phyloP scores from a whole-genome alignment of 2,888 invertebrate species.

The Chelonus formosanus region DNA sequence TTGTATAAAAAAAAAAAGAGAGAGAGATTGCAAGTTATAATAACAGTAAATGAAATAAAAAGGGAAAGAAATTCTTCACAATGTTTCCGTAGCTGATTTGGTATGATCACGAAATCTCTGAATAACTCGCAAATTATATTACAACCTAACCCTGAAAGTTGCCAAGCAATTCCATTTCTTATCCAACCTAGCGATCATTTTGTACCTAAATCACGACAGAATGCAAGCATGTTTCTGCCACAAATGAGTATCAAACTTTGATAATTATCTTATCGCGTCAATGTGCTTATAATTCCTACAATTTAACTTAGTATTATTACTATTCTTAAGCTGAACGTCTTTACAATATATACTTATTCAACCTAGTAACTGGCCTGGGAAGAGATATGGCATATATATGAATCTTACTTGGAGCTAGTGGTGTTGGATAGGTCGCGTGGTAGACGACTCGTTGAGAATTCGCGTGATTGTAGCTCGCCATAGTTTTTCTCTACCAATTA shows the following conservation, averaged over 20 bases:
- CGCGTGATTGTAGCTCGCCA: slow-evolving; percentile 64
- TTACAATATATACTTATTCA: too few species aligned
- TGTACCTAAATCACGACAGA: slow-evolving; percentile 17
- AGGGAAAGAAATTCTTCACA: slow-evolving; percentile 30
- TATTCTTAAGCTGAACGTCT: too few species aligned
- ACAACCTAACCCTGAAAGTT: slow-evolving; percentile 47
- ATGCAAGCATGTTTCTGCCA: neutral
- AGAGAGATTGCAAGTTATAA: too few species aligned
- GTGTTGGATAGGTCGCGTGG: slow-evolving; percentile 64
- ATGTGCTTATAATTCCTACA: slow-evolving; percentile 18
- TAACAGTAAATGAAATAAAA: slow-evolving; percentile 26
- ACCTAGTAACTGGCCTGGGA: slow-evolving; percentile 8
- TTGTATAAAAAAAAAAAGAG: too few species aligned
- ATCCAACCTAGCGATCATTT: slow-evolving; percentile 40
- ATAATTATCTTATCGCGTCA: slow-evolving; percentile 30
- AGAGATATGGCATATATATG: slow-evolving; percentile 46
- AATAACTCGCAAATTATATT: slow-evolving; percentile 46
- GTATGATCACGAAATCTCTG: slow-evolving; percentile 43
- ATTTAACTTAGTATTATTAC: slow-evolving; percentile 9
- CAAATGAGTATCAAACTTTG: slow-evolving; percentile 19
- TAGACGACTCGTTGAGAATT: slow-evolving; percentile 63
- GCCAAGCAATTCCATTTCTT: slow-evolving; percentile 35
- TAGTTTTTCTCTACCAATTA: slow-evolving; percentile 39
- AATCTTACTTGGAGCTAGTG: slow-evolving; percentile 64
- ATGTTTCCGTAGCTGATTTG: slow-evolving; percentile 38